phyloP scores from a whole-genome alignment of 2,797 vertebrate genomes.

The Iguana delicatissima region DNA sequence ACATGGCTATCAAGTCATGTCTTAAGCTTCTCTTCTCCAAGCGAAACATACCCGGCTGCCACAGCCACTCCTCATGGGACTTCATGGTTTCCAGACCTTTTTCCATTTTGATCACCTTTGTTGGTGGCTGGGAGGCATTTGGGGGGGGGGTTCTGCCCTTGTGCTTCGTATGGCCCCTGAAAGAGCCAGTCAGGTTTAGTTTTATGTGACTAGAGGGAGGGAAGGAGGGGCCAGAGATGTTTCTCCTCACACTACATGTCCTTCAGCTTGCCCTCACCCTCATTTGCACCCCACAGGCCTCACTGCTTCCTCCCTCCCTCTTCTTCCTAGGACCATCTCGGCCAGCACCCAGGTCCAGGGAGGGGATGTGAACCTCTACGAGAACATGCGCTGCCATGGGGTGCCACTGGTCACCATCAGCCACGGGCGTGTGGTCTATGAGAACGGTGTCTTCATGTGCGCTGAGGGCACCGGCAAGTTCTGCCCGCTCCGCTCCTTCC shows the following conservation, averaged over 20 bases:
- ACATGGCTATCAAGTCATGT: no score
- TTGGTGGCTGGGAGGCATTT: neutral
- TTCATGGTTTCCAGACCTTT: neutral
- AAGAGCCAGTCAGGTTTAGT: no score
- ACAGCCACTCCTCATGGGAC: no score
- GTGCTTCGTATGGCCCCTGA: neutral
- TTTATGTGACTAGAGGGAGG: neutral
- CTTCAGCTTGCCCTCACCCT: neutral
- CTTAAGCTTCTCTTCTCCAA: no score
- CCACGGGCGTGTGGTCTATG: conserved; percentile 93
- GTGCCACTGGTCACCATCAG: conserved; percentile 96
- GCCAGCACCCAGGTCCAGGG: conserved; percentile 94
- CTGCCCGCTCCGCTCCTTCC: conserved; percentile 94
- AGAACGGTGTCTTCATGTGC: conserved; percentile 95
- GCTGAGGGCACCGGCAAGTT: conserved; percentile 95
- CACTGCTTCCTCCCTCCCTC: neutral
- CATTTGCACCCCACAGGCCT: neutral
- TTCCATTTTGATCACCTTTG: no score
- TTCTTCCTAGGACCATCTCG: conserved; percentile 86
- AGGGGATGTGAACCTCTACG: conserved; percentile 93
- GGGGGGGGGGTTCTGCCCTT: neutral
- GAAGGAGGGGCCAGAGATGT: neutral
- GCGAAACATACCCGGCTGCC: no score
- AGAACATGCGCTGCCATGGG: conserved; percentile 94
- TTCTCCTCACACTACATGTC: no score